A percentile compares a stretch with the other conserved stretches of the same genome.
These are phyloP conservation scores for Drosophila obscura DNA, from an alignment of 1,140 invertebrate genomes.

Conservation along the genomic window DNA sequence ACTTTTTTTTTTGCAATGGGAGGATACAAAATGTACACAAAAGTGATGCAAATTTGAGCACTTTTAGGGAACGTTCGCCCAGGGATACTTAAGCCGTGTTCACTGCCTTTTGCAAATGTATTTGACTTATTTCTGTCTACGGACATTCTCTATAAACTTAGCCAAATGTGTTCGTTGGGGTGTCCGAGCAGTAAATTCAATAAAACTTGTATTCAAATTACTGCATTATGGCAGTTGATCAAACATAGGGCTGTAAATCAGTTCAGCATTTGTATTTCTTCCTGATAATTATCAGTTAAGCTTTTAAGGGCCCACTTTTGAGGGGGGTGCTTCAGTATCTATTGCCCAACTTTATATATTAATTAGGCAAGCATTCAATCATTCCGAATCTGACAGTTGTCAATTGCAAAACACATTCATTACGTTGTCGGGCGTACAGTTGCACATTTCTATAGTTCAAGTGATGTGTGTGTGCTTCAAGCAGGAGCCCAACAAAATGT, in stretches of 20 bases:
- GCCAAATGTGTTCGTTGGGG: not conserved
- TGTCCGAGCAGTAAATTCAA: not conserved
- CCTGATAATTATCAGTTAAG: not conserved
- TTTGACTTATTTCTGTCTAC: not conserved
- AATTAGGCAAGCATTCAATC: not conserved
- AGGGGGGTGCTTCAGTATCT: too few relatives aligned
- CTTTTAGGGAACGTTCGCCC: too few relatives aligned
- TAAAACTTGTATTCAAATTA: slow-evolving; percentile 1
- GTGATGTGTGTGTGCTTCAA: too few relatives aligned
- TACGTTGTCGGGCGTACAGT: too few relatives aligned
- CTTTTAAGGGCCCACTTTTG: not conserved
- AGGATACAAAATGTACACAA: not conserved
- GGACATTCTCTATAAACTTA: not conserved
- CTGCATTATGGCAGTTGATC: slow-evolving; percentile 14
- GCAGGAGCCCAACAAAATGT: too few relatives aligned
- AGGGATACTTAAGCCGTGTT: too few relatives aligned
- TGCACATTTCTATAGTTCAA: too few relatives aligned
- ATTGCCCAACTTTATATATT: not conserved
- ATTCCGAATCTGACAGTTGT: too few relatives aligned
- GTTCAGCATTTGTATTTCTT: not conserved
- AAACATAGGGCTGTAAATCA: not conserved
- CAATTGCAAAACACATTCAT: too few relatives aligned
- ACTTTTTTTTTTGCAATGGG: slow-evolving; percentile 14
- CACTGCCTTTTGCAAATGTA: too few relatives aligned
- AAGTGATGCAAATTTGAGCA: not conserved